Evolutionary conservation across 2,888 invertebrate species (phyloP).

Genomic region (Macrostomum cliftonense): DNA sequence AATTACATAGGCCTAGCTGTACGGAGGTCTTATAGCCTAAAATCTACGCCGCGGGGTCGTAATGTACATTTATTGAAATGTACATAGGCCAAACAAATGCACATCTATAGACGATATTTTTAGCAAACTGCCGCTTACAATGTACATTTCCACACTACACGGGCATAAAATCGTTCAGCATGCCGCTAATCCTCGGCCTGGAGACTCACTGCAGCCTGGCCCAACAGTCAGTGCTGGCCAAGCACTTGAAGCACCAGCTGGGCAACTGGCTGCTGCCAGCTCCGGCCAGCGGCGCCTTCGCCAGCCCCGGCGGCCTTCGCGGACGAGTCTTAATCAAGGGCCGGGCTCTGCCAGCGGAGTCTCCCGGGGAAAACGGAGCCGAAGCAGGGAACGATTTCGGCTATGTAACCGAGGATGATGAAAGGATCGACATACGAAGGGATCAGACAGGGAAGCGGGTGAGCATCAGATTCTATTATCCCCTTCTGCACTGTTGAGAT

Average conservation of each 20-base stretch:
- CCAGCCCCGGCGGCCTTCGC: conserved; percentile 33
- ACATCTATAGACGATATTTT: too few relatives aligned
- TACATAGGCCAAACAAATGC: too few relatives aligned
- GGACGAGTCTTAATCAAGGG: conserved; percentile 35
- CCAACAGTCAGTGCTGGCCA: conserved; percentile 38
- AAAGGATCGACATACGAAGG: conserved; percentile 2
- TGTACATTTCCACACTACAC: neutral
- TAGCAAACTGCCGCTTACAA: too few relatives aligned
- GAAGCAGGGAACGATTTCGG: neutral
- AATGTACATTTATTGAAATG: too few relatives aligned
- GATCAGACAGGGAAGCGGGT: conserved; percentile 26
- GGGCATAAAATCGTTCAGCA: conserved; percentile 28
- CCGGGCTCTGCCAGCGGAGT: neutral
- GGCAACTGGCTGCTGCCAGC: conserved; percentile 16
- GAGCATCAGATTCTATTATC: too few relatives aligned
- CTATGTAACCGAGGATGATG: conserved; percentile 7
- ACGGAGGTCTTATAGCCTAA: too few relatives aligned
- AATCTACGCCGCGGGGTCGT: too few relatives aligned
- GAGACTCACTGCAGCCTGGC: conserved; percentile 40
- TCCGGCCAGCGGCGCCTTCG: conserved; percentile 20
- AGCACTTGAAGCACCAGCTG: conserved; percentile 32
- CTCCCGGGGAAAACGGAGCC: neutral
- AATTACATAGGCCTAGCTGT: too few relatives aligned
- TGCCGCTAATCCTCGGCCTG: conserved; percentile 41
- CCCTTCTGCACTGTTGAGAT: too few relatives aligned